Evolutionary conservation across 1,140 invertebrate genomes (phyloP), one percentile per base, ranked within the genome.

Genomic region (Campoletis sonorensis): DNA sequence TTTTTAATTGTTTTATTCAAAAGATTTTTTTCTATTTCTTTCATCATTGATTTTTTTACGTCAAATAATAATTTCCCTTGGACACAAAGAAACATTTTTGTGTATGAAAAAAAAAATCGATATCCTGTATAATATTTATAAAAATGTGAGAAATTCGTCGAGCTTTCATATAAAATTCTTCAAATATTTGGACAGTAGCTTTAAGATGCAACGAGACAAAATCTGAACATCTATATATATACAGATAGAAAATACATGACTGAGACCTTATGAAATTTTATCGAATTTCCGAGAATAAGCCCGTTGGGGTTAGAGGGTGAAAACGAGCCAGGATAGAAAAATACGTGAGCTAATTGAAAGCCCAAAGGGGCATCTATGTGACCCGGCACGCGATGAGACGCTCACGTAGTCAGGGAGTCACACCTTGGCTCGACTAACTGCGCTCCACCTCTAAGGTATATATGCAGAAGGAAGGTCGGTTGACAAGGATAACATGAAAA

Each of bases 331-430:
- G 30, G 27, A 58, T 77, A 64, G 75, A 77, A 77, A 77, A 77
- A 77, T 77, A 77, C 75, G 75, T 61, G 51, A 77, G 27, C 75
- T 77, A 77, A 77, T 77, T 77, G 75, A 77, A 77, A 61, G 51
- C 75, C 75, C 40, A 26, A 21, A 27, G 75, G 75, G 75, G 45
- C 75, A 30, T 64, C 54, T 58, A 75, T 58, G 54, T 75, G 72
- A 75, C 72, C 49, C 26, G 45, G 72, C 72, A 54, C 54, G 54
- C 40, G 49, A 75, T 75, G 26, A n/a, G 54, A 58, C 54, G 72
- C 49, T 21, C 72, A 75, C 72, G 26, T 75, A 75, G 72, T 58
- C 45, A 49, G 21, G 21, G 54, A 58, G 54, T 58, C 54, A 21
- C 72, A 75, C 72, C 72, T 54, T 51, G 45, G 8, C 54, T 58